phyloP scores from a whole-genome alignment of 1,140 invertebrate species.

The Oryzaephilus surinamensis region DNA sequence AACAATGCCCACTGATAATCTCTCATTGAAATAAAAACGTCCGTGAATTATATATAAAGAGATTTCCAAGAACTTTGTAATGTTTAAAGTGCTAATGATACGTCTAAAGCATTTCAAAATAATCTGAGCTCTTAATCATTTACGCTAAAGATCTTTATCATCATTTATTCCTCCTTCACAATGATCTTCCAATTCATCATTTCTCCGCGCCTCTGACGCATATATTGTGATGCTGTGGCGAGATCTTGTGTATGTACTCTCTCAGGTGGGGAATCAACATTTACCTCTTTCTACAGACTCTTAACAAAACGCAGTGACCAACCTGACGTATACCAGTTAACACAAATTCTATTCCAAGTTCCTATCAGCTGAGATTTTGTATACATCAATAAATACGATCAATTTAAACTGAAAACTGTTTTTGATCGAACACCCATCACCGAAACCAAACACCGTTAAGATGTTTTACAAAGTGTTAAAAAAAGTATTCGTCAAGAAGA shows the following conservation, averaged over 20 bases:
- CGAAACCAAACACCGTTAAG: neutral
- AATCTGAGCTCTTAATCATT: conserved; percentile 21
- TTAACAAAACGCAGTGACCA: conserved; percentile 20
- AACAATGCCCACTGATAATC: too few relatives aligned
- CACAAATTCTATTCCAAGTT: too few relatives aligned
- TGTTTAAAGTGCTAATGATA: conserved; percentile 15
- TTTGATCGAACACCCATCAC: too few relatives aligned
- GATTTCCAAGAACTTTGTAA: too few relatives aligned
- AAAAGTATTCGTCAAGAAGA: conserved; percentile 6
- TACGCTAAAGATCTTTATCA: conserved; percentile 21
- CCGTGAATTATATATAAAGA: too few relatives aligned
- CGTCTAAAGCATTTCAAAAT: conserved; percentile 16
- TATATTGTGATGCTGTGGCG: conserved; percentile 18
- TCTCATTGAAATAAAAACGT: too few relatives aligned
- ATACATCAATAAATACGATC: too few relatives aligned
- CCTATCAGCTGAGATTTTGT: too few relatives aligned
- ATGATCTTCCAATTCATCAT: conserved; percentile 29
- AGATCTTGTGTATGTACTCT: conserved; percentile 18
- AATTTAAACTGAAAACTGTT: too few relatives aligned
- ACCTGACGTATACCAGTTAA: conserved; percentile 18
- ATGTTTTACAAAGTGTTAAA: conserved; percentile 11
- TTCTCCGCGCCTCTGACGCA: conserved; percentile 19
- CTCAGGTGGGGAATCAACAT: conserved; percentile 18
- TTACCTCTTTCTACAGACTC: conserved; percentile 9
- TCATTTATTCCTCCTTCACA: conserved; percentile 27